Evolutionary conservation across 1,140 invertebrate species (phyloP).

Genomic region (Orchesella cincta): DNA sequence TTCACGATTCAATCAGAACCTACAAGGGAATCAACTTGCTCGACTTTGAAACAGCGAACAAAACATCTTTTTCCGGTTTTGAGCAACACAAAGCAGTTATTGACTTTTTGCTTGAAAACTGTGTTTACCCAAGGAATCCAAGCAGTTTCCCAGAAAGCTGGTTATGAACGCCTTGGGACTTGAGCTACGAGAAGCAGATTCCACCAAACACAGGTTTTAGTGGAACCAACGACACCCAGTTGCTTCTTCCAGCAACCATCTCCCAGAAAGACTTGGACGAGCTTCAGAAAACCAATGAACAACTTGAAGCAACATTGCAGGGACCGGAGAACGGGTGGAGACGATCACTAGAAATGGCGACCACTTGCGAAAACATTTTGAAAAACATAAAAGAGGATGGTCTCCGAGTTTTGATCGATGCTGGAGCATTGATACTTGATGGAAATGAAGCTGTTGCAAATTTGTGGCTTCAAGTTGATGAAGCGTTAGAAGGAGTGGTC

Average conservation of each 20-base stretch:
- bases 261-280: neutral
- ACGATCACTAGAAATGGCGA: neutral
- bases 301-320: slow-evolving; percentile 14
- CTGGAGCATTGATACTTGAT: slow-evolving; percentile 42
- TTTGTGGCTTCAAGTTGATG: slow-evolving; percentile 28
- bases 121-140: slow-evolving; percentile 38
- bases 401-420: slow-evolving; percentile 38
- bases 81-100: slow-evolving; percentile 7
- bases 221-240: slow-evolving; percentile 19
- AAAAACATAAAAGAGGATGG: neutral
- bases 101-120: slow-evolving; percentile 38
- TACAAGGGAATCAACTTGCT: neutral
- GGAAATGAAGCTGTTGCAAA: slow-evolving; percentile 35
- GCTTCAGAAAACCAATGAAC: neutral
- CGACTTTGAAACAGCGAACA: neutral
- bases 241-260: neutral
- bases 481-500: slow-evolving; percentile 27
- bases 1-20: slow-evolving; percentile 8
- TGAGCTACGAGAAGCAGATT: neutral
- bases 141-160: slow-evolving; percentile 39
- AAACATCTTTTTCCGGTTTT: neutral
- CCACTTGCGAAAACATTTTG: neutral
- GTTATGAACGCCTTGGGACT: slow-evolving; percentile 36
- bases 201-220: slow-evolving; percentile 2
- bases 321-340: slow-evolving; percentile 31